Base-by-base conservation (phyloP, 2,797 vertebrate genomes). In the Alauda arvensis region DNA sequence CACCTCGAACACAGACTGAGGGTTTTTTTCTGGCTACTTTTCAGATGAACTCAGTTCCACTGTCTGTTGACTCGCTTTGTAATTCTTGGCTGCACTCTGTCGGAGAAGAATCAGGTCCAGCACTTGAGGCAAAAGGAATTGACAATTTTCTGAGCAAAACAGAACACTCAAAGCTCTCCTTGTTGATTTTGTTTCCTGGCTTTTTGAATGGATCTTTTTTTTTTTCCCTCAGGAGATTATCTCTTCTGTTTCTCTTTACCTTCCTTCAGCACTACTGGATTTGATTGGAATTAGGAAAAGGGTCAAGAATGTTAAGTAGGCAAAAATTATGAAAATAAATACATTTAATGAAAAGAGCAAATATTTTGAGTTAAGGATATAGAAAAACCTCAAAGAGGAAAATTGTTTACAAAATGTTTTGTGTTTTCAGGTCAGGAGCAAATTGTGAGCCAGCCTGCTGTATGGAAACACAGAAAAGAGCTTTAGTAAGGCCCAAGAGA, bases 1-100 rank as follows among this genome's bases (percentile, higher is more conserved):
- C 90, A 89, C 83, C 65, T 77, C 1, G 0, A 85, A 91, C 89
- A 62, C 37, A 81, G 83, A 62, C 84, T 0, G 0, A 84, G 69
- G 6, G 21, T 83, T 78, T 93, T 91, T 83, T 88, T 79, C 90
- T 90, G 87, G 94, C 91, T 87, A 65, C 87, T 86, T 91, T 88
- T 91, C 91, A 90, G 89, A 90, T 84, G 68, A 95, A 89, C 88
- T 85, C 75, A 37, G 80, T 83, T 94, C 88, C 89, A 88, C 91
- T 87, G 82, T 93, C 91, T 92, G 83, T 82, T 95, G 85, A 91
- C 83, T 94, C 7, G 6, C 87, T 90, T 93, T 84, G 90, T 90
- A 89, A 94, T 91, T 95, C 93, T 89, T 92, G 89, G 95, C 93
- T 95, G 89, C 90, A 90, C 91, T 93, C 85, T 94, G 74, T 93